These are phyloP conservation scores for Apocheima hispidaria DNA, from an alignment of 2,888 invertebrate species.

Conservation along the genomic window DNA sequence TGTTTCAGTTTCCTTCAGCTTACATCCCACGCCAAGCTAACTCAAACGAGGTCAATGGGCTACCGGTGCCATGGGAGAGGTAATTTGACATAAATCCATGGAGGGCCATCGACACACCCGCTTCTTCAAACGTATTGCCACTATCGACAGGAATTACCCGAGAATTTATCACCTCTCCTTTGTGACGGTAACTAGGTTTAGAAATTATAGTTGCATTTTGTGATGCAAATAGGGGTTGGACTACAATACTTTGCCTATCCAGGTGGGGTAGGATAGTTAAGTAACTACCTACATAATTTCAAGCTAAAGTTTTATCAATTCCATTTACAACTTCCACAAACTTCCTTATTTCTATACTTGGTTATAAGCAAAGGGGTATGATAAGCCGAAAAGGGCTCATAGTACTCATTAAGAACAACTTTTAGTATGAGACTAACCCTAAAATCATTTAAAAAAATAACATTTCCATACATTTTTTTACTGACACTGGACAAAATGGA, in stretches of 20 bases:
- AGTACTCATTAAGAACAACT: no score
- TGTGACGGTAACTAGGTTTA: conserved; percentile 50
- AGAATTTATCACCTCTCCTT: conserved; percentile 60
- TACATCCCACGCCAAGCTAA: conserved; percentile 45
- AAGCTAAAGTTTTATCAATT: background rate
- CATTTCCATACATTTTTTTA: no score
- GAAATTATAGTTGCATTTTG: conserved; percentile 28
- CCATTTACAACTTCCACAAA: background rate
- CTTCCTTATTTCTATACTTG: no score
- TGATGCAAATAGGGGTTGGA: conserved; percentile 19
- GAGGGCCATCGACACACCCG: conserved; percentile 71
- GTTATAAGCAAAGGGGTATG: no score
- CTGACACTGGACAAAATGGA: no score
- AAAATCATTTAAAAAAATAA: no score
- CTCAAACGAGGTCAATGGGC: conserved; percentile 71
- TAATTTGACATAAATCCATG: conserved; percentile 80
- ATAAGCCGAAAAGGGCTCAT: no score
- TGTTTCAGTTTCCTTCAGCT: conserved; percentile 17
- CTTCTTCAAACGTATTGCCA: conserved; percentile 65
- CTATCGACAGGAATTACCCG: conserved; percentile 62
- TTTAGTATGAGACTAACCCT: no score
- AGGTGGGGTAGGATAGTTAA: background rate
- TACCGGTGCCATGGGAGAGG: conserved; percentile 66
- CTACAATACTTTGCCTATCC: background rate
- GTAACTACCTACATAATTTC: background rate